Conservation (phyloP, 2,113 vertebrate species). For the Delphinus delphis region DNA sequence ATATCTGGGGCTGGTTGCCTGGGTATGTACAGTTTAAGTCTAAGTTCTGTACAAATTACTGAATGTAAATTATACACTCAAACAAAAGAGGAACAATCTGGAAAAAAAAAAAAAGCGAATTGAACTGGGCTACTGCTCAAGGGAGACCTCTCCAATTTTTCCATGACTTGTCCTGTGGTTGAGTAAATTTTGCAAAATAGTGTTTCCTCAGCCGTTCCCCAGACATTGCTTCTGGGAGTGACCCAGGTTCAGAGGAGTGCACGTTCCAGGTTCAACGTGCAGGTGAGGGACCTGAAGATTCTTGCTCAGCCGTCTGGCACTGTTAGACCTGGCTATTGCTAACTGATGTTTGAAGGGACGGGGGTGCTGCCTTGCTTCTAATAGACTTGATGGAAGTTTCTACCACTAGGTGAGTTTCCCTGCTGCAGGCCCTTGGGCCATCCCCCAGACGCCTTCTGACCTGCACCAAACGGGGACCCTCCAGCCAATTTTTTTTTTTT, state of each 20-base stretch:
- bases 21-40: neutral
- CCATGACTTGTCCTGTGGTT: neutral
- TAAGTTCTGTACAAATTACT: neutral
- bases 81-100: neutral
- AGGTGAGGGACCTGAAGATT: neutral
- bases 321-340: neutral
- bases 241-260: neutral
- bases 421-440: neutral
- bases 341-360: too few species aligned
- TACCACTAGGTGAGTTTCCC: neutral
- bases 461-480: too few species aligned
- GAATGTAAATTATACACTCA: neutral
- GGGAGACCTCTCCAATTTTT: neutral
- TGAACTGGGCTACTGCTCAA: neutral
- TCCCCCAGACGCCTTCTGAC: neutral
- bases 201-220: neutral
- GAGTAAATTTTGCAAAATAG: neutral
- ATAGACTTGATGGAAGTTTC: neutral
- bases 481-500: neutral
- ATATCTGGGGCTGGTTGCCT: neutral
- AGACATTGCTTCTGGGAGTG: neutral
- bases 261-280: neutral
- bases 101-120: accelerated
- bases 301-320: neutral
- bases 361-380: neutral